A percentile compares a stretch with the other conserved stretches of the same genome.
Conservation (phyloP, 2,113 vertebrate species). For the Sminthopsis crassicaudata region DNA sequence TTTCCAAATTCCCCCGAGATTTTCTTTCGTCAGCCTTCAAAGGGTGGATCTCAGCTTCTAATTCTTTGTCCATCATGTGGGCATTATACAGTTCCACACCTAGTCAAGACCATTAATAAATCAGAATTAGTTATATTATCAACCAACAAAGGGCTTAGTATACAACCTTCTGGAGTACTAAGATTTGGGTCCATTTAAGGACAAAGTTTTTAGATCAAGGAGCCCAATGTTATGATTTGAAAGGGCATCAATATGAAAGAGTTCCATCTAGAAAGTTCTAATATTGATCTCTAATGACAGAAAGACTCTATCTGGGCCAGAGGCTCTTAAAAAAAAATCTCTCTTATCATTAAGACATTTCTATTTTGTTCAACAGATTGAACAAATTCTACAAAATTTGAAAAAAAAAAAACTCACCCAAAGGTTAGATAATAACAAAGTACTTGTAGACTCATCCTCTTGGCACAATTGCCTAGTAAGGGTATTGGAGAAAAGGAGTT, state of each 20-base stretch:
- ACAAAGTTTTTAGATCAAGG: not conserved
- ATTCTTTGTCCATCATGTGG: constrained; percentile 78
- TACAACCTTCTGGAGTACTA: fast-evolving
- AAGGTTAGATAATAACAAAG: not conserved
- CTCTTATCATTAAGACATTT: not conserved
- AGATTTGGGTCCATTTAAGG: not conserved
- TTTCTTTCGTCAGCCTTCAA: constrained; percentile 88
- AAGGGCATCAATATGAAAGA: not conserved
- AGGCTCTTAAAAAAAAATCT: not conserved
- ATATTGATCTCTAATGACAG: not conserved
- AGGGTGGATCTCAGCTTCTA: constrained; percentile 88
- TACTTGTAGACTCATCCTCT: not conserved
- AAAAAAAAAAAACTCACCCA: not conserved
- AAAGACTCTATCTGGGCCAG: not conserved
- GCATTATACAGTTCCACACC: constrained; percentile 43
- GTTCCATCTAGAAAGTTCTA: not conserved
- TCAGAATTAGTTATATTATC: not conserved
- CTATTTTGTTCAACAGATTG: not conserved
- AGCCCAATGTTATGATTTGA: not conserved
- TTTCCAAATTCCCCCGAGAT: constrained; percentile 70
- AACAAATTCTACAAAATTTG: not conserved
- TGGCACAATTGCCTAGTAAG: not conserved
- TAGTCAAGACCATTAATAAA: not conserved
- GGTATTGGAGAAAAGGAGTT: not conserved
- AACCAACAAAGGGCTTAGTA: not conserved